Conservation (phyloP, 2,797 vertebrate genomes). For the Botia kubotai region DNA sequence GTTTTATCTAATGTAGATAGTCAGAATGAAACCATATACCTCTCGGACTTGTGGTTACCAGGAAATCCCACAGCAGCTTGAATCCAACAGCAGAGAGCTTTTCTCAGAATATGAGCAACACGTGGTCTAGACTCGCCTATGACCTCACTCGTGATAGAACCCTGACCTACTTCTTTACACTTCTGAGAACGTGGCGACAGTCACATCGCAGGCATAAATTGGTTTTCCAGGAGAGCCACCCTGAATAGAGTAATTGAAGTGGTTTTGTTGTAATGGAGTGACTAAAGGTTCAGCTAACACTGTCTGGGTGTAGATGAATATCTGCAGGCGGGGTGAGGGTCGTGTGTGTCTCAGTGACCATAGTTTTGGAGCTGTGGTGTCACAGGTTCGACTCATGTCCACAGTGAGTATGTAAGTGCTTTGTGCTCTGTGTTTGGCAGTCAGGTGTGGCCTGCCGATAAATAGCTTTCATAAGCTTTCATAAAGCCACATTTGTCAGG, state of each 20-base stretch:
- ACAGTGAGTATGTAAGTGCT: not conserved
- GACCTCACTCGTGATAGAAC: slow-evolving; percentile 34
- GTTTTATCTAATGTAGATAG: slow-evolving; percentile 18
- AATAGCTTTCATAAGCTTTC: slow-evolving; percentile 42
- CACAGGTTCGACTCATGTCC: not conserved
- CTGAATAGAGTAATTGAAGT: slow-evolving; percentile 16
- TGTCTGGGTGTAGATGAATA: slow-evolving; percentile 11
- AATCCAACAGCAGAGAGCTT: slow-evolving; percentile 29
- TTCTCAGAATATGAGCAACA: slow-evolving; percentile 42
- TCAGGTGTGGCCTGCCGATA: slow-evolving; percentile 42
- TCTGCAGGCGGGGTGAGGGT: not conserved
- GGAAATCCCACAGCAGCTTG: slow-evolving; percentile 31
- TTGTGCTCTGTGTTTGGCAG: slow-evolving; percentile 30
- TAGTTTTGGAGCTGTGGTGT: slow-evolving; percentile 9
- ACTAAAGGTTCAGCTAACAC: not conserved
- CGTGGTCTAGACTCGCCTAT: slow-evolving; percentile 37
- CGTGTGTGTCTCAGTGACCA: not conserved
- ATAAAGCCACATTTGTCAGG: slow-evolving; percentile 45
- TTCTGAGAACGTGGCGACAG: slow-evolving; percentile 36
- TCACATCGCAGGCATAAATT: not conserved
- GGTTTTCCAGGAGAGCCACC: slow-evolving; percentile 28
- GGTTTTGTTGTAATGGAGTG: not conserved
- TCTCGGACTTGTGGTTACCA: slow-evolving; percentile 29
- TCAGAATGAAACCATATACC: slow-evolving; percentile 21
- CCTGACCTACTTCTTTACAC: slow-evolving; percentile 47